Conservation (phyloP, 2,888 invertebrate species). For the Andrena hattorfiana region DNA sequence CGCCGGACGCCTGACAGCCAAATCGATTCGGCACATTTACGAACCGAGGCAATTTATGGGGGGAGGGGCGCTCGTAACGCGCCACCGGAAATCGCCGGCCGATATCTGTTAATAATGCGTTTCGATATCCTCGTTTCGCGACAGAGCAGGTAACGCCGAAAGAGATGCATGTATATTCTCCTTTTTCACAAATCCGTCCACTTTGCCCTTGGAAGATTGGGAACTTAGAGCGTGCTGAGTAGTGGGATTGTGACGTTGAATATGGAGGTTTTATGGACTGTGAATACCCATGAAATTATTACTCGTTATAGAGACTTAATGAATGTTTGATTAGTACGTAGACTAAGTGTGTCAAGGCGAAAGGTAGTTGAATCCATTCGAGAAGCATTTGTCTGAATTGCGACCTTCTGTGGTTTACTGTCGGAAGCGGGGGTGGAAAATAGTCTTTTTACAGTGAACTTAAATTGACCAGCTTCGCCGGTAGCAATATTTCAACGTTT, state of each 20-base stretch:
- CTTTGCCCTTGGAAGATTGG: background rate
- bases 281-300: too few relatives aligned
- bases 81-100: slow-evolving; percentile 43
- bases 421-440: too few relatives aligned
- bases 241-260: too few relatives aligned
- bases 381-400: too few relatives aligned
- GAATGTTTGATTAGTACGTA: too few relatives aligned
- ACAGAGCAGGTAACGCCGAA: slow-evolving; percentile 21
- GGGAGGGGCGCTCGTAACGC: slow-evolving; percentile 44
- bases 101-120: slow-evolving; percentile 66
- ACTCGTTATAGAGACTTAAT: too few relatives aligned
- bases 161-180: background rate
- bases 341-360: too few relatives aligned
- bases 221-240: background rate
- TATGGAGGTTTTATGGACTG: too few relatives aligned
- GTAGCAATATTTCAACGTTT: background rate
- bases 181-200: background rate
- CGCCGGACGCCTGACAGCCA: slow-evolving; percentile 44
- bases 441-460: background rate
- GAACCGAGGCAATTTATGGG: slow-evolving; percentile 61
- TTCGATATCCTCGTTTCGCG: slow-evolving; percentile 52
- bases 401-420: too few relatives aligned
- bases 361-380: too few relatives aligned
- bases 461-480: background rate
- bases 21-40: slow-evolving; percentile 65